Evolutionary conservation across 1,140 invertebrate species (phyloP).

Genomic region (Philotrypesis tridentata): DNA sequence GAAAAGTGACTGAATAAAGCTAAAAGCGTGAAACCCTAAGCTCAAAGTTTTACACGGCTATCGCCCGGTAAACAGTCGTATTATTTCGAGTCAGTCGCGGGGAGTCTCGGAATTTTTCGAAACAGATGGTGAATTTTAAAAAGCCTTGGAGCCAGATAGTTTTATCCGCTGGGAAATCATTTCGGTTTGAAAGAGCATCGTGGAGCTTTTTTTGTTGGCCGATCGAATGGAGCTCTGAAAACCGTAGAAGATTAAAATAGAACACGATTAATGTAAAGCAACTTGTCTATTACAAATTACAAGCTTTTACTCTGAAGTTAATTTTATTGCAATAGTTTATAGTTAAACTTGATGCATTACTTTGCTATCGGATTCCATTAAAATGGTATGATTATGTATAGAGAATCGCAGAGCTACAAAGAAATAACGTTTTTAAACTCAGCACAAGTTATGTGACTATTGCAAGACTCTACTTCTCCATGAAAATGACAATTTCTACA

Average conservation of each 20-base stretch:
- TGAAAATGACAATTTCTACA: too few species aligned
- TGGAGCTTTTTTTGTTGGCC: background rate
- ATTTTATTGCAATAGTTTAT: background rate
- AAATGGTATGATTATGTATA: too few species aligned
- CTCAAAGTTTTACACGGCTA: background rate
- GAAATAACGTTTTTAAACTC: too few species aligned
- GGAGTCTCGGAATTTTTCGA: slow-evolving; percentile 2
- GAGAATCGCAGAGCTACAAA: too few species aligned
- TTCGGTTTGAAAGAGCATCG: background rate
- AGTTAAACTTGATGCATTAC: too few species aligned
- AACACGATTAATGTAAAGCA: background rate
- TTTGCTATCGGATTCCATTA: too few species aligned
- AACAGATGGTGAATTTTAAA: slow-evolving; percentile 21
- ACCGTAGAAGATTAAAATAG: background rate
- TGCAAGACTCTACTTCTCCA: too few species aligned
- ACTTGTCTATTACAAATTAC: background rate
- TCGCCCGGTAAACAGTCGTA: background rate
- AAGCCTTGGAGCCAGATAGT: background rate
- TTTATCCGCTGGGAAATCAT: background rate
- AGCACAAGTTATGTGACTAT: too few species aligned
- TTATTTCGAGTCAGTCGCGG: background rate
- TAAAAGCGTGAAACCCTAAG: background rate
- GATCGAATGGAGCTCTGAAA: background rate
- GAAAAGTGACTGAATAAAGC: background rate
- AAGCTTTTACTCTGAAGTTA: background rate